phyloP scores from a whole-genome alignment of 2,113 vertebrate genomes.

The Fulmarus glacialis region DNA sequence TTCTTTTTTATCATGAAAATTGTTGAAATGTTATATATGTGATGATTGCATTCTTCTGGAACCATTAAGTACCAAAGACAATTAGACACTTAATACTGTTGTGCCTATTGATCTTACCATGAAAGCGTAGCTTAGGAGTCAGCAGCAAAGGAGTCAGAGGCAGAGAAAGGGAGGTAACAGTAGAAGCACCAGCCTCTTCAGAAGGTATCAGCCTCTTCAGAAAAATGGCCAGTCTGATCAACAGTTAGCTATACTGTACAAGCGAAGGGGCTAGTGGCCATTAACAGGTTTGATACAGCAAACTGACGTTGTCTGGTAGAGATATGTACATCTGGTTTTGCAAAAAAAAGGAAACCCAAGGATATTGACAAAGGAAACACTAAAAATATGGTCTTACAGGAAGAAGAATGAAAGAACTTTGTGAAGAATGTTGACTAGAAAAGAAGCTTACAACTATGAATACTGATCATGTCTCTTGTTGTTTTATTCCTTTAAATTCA shows the following conservation, averaged over 20 bases:
- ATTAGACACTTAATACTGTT: neutral
- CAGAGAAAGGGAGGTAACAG: neutral
- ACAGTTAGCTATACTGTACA: neutral
- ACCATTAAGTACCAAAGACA: neutral
- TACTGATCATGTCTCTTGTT: neutral
- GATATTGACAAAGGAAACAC: neutral
- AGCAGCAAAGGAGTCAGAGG: neutral
- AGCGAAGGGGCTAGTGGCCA: neutral
- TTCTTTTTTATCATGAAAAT: neutral
- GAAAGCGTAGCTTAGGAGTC: neutral
- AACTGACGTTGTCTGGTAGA: neutral
- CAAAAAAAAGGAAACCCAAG: neutral
- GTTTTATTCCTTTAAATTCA: neutral
- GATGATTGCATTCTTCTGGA: neutral
- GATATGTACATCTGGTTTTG: neutral
- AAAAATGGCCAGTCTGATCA: neutral
- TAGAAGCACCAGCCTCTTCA: neutral
- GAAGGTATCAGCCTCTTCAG: neutral
- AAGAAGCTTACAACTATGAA: neutral
- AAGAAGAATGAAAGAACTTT: neutral
- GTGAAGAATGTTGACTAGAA: neutral
- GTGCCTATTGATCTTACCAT: neutral
- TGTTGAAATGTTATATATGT: neutral
- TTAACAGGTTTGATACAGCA: neutral
- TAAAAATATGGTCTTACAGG: neutral